Percentiles rank a stretch among this genome's conserved stretches.
Conservation (phyloP, 2,113 vertebrate genomes). For the Numida meleagris region DNA sequence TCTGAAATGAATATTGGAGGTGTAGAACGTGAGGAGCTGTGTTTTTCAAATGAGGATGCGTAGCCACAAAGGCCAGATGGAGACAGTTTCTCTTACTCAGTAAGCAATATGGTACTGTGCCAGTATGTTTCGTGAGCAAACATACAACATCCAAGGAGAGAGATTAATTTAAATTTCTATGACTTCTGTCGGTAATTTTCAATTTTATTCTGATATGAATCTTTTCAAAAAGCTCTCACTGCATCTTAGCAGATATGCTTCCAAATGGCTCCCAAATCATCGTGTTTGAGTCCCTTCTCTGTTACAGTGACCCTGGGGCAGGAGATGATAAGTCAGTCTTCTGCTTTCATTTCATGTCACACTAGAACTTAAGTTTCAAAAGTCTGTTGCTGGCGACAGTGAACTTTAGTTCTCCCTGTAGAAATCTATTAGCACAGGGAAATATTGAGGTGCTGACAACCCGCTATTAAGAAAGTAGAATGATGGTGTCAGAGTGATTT, state of each 20-base stretch:
- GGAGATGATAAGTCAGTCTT: background rate
- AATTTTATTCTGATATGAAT: background rate
- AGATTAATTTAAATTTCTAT: background rate
- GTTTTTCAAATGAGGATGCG: background rate
- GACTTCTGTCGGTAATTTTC: background rate
- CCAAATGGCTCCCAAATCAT: background rate
- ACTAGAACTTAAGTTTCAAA: background rate
- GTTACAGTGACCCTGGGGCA: background rate
- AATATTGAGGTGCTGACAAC: conserved; percentile 33
- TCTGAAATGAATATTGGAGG: background rate
- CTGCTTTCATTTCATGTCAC: background rate
- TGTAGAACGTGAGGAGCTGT: rapidly evolving
- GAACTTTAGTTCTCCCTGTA: background rate
- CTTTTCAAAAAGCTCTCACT: background rate
- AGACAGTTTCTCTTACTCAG: background rate
- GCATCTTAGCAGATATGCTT: background rate
- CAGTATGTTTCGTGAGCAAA: background rate
- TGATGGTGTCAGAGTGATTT: conserved; percentile 54
- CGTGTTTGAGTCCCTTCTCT: background rate
- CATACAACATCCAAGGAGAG: background rate
- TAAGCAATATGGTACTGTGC: background rate
- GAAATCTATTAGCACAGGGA: background rate
- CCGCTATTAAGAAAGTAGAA: background rate
- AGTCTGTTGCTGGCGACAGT: background rate
- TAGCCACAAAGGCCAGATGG: background rate